A percentile compares a stretch with the other conserved stretches of the same genome.
These are phyloP conservation scores for Napeogenes inachia DNA, from an alignment of 2,888 invertebrate species.

Conservation along the genomic window DNA sequence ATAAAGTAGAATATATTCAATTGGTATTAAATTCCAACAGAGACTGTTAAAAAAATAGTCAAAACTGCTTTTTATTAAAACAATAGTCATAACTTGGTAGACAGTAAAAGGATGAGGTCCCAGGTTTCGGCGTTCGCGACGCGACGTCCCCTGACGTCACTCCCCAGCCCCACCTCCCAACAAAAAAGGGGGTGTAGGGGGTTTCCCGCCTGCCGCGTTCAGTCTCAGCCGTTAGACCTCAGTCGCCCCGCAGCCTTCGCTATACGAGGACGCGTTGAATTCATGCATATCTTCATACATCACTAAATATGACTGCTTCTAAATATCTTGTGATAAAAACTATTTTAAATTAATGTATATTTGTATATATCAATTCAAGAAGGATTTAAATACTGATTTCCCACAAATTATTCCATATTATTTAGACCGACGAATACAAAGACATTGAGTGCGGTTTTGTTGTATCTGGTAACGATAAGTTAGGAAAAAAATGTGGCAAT, in stretches of 20 bases:
- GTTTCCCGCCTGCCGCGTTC: constrained; percentile 27
- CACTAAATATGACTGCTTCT: constrained; percentile 55
- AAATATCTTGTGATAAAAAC: constrained; percentile 47
- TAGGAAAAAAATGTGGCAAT: constrained; percentile 78
- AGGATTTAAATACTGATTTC: neutral
- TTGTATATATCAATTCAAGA: constrained; percentile 12
- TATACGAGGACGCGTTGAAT: constrained; percentile 50
- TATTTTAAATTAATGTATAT: constrained; percentile 13
- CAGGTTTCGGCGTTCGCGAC: constrained; percentile 33
- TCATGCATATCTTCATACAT: constrained; percentile 51
- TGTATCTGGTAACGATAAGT: constrained; percentile 24
- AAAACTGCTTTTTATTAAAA: constrained; percentile 18
- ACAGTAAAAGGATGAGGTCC: constrained; percentile 26
- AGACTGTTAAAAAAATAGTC: constrained; percentile 12
- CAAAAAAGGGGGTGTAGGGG: constrained; percentile 29
- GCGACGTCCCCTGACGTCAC: constrained; percentile 49
- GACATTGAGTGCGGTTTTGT: constrained; percentile 14
- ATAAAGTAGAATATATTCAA: neutral
- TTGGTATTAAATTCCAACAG: constrained; percentile 2
- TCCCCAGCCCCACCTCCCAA: constrained; percentile 38
- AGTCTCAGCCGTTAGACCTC: constrained; percentile 36
- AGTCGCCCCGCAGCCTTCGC: constrained; percentile 67
- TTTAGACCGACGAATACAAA: constrained; percentile 9
- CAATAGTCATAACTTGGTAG: constrained; percentile 20
- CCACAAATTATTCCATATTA: constrained; percentile 3